Evolutionary conservation across 23 tunicate species (phyloP), one percentile per base, ranked within the genome.

Genomic region (Trididemnum miniatum): DNA sequence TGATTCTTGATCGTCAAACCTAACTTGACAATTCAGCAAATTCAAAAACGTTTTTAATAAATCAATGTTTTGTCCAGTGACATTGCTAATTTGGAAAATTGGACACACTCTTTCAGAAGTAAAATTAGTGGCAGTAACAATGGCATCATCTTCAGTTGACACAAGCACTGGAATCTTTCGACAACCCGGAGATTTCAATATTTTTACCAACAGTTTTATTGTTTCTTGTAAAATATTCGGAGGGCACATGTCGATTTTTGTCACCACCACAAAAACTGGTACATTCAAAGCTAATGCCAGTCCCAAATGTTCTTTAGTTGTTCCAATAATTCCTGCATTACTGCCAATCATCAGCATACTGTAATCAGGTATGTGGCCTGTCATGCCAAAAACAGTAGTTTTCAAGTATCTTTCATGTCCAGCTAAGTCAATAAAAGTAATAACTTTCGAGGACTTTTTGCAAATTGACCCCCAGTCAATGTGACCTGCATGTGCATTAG

Each of bases 331-430:
- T 30, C 99, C 99, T 23, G 99, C 99, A 71, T 96, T 96, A 64
- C 94, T 87, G 31, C 99, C 99, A 31, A 96, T 92, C 94, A 96
- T 93, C 2, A 96, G 72, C 94, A 96, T 87, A 51, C 99, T 91
- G 52, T 91, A 96, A 82, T 96, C 99, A 12, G 99, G 99, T 59
- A 96, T 50, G 73, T 96, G 97, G 12, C 97, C 99, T 4, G 99
- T 96, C 97, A 96, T 87, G 1, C 99, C 99, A 84, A 96, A 96
- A 69, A 96, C 99, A 59, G 99, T 96, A 49, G 99, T 96, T 72
- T 96, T 96, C 35, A 96, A 59, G 81, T 96, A 96, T 40, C 80
- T 80, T 71, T 96, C 99, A 62, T 96, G 99, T 20, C 99, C 99
- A 69, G 99, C 99, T 77, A 96, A 75, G 71, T 96, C 99, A 35